Base-by-base conservation (phyloP, 1,140 invertebrate species). In the Microplitis mediator region DNA sequence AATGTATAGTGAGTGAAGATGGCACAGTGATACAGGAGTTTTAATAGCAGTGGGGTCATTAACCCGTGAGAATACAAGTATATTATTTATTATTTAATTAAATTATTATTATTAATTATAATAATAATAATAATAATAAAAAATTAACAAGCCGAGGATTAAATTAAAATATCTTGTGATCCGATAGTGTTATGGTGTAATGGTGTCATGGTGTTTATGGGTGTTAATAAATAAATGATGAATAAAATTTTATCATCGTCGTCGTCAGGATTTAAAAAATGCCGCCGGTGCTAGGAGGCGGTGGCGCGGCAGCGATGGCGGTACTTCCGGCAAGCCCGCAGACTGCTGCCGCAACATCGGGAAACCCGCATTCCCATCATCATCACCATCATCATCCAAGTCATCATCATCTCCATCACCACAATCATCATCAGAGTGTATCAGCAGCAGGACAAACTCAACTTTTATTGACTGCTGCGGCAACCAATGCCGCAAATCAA, bases 241-340 rank as follows among this genome's bases (percentile, higher is more conserved):
- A 45, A 35, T 58, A 23, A 58, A 23, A 31, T 9, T 58, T 9
- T 9, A 4, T 58, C 23, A 31, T 9, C 32, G 45, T 63, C 54
- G 52, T 0, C 13, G 6, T 23, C 11, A 8, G 60, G 54, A 45
- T 34, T 61, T 39, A 16, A 73, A 82, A 78, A 69, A 87, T 86
- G 86, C 84, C 86, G 82, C 85, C 86, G 79, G 85, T 87, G 78
- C 75, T 87, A 87, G 85, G 86, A 81, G 86, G 83, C 74, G 84
- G 86, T 80, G 85, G 80, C 71, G 84, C 84, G 75, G 80, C 86
- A 72, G 69, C 76, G 80, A 87, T 87, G 86, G 86, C 86, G 82
- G 85, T 86, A 73, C 86, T 87, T 84, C 86, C 86, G 82, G 85
- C 85, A 78, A 86, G 84, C 78, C 85, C 86, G 82, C 84, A 86